Conservation (phyloP, 2,797 vertebrate species). For the Parambassis ranga region DNA sequence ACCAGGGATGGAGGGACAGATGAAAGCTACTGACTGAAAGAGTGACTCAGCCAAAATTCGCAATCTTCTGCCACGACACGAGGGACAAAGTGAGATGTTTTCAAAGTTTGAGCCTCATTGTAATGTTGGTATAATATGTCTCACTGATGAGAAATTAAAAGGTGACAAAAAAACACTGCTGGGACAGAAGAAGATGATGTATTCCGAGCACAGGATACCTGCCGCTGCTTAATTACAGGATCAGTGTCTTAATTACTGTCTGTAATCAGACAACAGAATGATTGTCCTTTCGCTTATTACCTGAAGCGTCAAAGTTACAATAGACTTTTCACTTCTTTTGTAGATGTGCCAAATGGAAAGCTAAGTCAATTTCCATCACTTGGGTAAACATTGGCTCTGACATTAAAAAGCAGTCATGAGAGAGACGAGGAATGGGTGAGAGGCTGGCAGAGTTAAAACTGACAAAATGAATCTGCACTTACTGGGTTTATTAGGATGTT, state of each 20-base stretch:
- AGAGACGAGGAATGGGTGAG: neutral
- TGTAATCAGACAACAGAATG: slow-evolving; percentile 65
- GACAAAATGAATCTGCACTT: slow-evolving; percentile 2
- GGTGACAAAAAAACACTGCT: neutral
- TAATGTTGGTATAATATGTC: slow-evolving; percentile 18
- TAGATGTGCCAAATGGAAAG: slow-evolving; percentile 17
- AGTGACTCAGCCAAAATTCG: slow-evolving; percentile 46
- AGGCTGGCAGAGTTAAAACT: slow-evolving; percentile 12
- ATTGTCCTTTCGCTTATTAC: slow-evolving; percentile 62
- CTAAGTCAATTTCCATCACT: slow-evolving; percentile 41
- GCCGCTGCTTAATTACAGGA: slow-evolving; percentile 63
- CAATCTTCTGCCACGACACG: slow-evolving; percentile 32
- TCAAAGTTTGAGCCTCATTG: slow-evolving; percentile 24
- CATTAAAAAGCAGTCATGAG: slow-evolving; percentile 28
- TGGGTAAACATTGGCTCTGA: slow-evolving; percentile 27
- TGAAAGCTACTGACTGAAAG: slow-evolving; percentile 38
- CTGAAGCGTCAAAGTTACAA: slow-evolving; percentile 48
- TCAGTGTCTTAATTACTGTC: slow-evolving; percentile 73
- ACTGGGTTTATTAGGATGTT: neutral
- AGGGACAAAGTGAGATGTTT: slow-evolving; percentile 18
- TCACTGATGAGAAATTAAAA: neutral
- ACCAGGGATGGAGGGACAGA: slow-evolving; percentile 52
- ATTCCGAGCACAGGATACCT: slow-evolving; percentile 58
- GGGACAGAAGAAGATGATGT: slow-evolving; percentile 20
- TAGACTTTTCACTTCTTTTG: slow-evolving; percentile 29